These are phyloP conservation scores for Bicyclus anynana DNA, from an alignment of 1,140 invertebrate genomes.

Conservation along the genomic window DNA sequence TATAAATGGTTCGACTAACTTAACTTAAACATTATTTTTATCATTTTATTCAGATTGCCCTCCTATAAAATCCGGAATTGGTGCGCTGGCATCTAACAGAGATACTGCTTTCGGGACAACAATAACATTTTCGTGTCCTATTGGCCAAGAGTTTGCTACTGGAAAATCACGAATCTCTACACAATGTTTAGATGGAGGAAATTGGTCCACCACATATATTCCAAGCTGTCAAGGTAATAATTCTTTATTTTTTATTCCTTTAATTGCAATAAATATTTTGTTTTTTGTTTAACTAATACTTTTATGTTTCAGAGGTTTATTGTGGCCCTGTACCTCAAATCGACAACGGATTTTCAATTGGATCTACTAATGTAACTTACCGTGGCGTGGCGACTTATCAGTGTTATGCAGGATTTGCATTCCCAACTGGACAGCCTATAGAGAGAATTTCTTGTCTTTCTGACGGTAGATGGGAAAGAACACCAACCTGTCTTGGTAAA, in stretches of 20 bases:
- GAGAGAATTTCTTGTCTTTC: conserved; percentile 94
- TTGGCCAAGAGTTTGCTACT: conserved; percentile 96
- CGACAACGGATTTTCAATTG: conserved; percentile 97
- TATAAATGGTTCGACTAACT: no score
- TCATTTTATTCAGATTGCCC: conserved; percentile 87
- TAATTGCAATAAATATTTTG: not conserved
- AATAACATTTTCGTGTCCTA: conserved; percentile 93
- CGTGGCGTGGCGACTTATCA: conserved; percentile 95
- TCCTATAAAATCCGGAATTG: conserved; percentile 87
- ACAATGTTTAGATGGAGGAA: conserved; percentile 91
- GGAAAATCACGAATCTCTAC: conserved; percentile 90
- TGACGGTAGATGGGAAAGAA: conserved; percentile 93
- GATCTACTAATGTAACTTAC: conserved; percentile 96
- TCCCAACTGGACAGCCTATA: conserved; percentile 90
- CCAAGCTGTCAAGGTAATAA: conserved; percentile 92
- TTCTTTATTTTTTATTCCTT: not conserved
- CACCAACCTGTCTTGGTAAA: conserved; percentile 91
- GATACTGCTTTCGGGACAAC: conserved; percentile 95
- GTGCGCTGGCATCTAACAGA: conserved; percentile 92
- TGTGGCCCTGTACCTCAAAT: conserved; percentile 98
- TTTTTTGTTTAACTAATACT: conserved; percentile 1
- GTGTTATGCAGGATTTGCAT: conserved; percentile 97
- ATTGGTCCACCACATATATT: conserved; percentile 95
- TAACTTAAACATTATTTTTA: no score
- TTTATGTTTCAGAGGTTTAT: conserved; percentile 88